A percentile compares a stretch with the other conserved stretches of the same genome.
Conservation (phyloP, 2,113 vertebrate species). For the Chiloscyllium plagiosum region DNA sequence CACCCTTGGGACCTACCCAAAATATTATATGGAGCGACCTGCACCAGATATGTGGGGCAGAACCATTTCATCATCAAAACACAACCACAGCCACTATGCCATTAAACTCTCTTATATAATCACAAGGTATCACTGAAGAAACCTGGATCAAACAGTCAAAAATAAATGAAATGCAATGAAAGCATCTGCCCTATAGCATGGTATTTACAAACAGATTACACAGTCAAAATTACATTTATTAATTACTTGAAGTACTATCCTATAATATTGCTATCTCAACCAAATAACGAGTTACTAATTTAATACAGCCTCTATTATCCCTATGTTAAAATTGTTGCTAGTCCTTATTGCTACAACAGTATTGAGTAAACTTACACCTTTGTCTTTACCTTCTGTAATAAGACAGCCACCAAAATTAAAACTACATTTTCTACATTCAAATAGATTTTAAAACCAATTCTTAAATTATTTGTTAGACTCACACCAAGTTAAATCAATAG, state of each 20-base stretch:
- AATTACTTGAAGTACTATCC: neutral
- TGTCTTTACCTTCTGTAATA: neutral
- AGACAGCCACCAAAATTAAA: neutral
- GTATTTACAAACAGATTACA: neutral
- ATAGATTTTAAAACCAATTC: neutral
- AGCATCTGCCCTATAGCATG: neutral
- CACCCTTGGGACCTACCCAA: too few relatives aligned
- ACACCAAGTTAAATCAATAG: neutral
- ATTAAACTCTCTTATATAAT: neutral
- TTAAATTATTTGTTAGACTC: neutral
- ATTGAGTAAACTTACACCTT: neutral
- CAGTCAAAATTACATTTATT: neutral
- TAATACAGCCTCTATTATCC: neutral
- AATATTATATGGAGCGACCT: too few relatives aligned
- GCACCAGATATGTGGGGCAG: too few relatives aligned
- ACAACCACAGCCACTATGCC: neutral
- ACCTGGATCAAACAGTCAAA: neutral
- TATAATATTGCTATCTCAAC: neutral
- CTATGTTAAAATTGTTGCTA: neutral
- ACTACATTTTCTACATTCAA: neutral
- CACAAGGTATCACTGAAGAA: neutral
- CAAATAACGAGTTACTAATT: neutral
- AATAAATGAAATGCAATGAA: neutral
- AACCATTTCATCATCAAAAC: neutral
- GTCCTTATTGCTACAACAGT: neutral